phyloP scores from a whole-genome alignment of 2,797 vertebrate genomes.

The Perdix hodgsoniae region DNA sequence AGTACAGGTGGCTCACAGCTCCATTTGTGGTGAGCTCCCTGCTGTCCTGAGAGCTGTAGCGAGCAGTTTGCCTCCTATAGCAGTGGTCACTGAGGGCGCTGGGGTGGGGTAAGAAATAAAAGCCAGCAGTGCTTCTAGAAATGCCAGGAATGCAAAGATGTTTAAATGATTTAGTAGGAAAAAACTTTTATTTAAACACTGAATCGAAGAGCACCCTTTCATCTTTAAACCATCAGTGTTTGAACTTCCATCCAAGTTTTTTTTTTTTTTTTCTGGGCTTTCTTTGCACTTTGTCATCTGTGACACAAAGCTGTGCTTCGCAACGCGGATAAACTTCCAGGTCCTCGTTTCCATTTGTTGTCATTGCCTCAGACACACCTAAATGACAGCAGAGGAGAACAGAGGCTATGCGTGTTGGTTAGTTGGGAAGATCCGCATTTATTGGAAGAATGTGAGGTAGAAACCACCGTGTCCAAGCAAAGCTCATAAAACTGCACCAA shows the following conservation, averaged over 20 bases:
- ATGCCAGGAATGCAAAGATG: slow-evolving; percentile 91
- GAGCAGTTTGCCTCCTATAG: slow-evolving; percentile 82
- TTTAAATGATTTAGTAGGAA: slow-evolving; percentile 86
- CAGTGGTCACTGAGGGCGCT: slow-evolving; percentile 83
- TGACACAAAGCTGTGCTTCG: slow-evolving; percentile 4
- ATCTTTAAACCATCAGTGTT: slow-evolving; percentile 68
- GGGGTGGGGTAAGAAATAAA: slow-evolving; percentile 94
- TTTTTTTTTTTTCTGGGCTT: neutral
- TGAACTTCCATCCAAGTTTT: slow-evolving; percentile 73
- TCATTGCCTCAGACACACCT: neutral
- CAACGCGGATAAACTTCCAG: neutral
- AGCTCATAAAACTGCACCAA: neutral
- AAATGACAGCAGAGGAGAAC: neutral
- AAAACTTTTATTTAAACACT: slow-evolving; percentile 78
- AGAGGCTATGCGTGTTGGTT: neutral
- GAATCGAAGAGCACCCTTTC: slow-evolving; percentile 74
- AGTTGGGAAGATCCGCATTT: neutral
- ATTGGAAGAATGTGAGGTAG: neutral
- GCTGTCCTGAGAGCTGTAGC: slow-evolving; percentile 53
- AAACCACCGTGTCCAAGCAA: neutral
- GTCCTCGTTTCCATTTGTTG: neutral
- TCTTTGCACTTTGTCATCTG: slow-evolving; percentile 30
- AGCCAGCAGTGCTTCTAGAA: slow-evolving; percentile 87
- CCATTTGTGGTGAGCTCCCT: slow-evolving; percentile 33
- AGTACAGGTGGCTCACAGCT: neutral